phyloP scores from a whole-genome alignment of 2,888 invertebrate genomes.

The Diachrysia chrysitis region DNA sequence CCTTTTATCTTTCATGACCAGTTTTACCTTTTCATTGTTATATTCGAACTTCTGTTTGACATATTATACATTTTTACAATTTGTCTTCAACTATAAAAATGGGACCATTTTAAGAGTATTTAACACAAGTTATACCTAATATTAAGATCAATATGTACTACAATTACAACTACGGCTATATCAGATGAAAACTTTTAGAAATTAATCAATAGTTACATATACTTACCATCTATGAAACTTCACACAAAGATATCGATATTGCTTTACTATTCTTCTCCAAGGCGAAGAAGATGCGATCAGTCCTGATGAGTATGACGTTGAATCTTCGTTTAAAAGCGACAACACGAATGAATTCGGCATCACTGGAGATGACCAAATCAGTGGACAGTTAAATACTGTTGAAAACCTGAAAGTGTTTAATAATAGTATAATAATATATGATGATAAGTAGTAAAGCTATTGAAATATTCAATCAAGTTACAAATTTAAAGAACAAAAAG shows the following conservation, averaged over 20 bases:
- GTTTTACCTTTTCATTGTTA: slow-evolving; percentile 23
- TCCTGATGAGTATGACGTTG: background rate
- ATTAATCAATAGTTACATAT: background rate
- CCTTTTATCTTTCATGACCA: slow-evolving; percentile 14
- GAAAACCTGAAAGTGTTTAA: slow-evolving; percentile 59
- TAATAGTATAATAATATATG: too few relatives aligned
- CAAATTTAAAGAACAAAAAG: background rate
- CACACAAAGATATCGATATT: background rate
- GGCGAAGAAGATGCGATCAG: background rate
- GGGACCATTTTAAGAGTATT: too few relatives aligned
- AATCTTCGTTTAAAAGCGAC: slow-evolving; percentile 21
- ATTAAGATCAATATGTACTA: too few relatives aligned
- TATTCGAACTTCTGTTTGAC: slow-evolving; percentile 15
- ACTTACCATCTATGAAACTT: slow-evolving; percentile 13
- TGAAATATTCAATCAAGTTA: background rate
- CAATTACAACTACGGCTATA: background rate
- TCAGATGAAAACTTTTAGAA: background rate
- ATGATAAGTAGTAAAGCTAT: too few relatives aligned
- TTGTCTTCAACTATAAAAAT: too few relatives aligned
- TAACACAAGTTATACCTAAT: too few relatives aligned
- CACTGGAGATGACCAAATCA: slow-evolving; percentile 64
- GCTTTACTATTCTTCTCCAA: slow-evolving; percentile 5
- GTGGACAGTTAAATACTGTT: slow-evolving; percentile 65
- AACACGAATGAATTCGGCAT: slow-evolving; percentile 55
- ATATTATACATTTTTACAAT: too few relatives aligned